Evolutionary conservation across 2,888 invertebrate species (phyloP).

Genomic region (Nephrotoma flavescens): DNA sequence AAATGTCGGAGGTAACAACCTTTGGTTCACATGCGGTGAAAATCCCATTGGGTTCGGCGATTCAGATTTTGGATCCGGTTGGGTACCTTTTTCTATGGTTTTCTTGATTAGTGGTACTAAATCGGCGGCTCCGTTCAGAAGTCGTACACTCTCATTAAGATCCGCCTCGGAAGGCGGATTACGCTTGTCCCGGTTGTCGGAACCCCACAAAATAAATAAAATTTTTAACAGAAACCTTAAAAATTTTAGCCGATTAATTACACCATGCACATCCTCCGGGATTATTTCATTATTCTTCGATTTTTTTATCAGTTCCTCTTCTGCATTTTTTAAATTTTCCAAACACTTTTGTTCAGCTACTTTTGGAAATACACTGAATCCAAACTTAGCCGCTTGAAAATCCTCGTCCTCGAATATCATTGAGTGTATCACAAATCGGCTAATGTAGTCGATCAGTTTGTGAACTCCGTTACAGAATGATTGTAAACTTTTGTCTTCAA

Average conservation of each 20-base stretch:
- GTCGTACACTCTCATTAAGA: slow-evolving; percentile 59
- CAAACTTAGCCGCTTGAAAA: slow-evolving; percentile 85
- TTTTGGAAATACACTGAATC: slow-evolving; percentile 58
- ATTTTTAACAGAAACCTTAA: slow-evolving; percentile 75
- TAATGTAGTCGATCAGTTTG: slow-evolving; percentile 58
- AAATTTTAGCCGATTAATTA: slow-evolving; percentile 72
- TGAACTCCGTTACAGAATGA: slow-evolving; percentile 78
- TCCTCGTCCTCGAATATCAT: slow-evolving; percentile 83
- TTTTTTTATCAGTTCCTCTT: slow-evolving; percentile 72
- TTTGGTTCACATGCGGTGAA: slow-evolving; percentile 90
- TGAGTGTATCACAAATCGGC: neutral
- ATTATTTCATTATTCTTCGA: slow-evolving; percentile 32
- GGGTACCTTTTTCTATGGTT: slow-evolving; percentile 58
- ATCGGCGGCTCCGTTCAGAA: slow-evolving; percentile 67
- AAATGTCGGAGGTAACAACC: slow-evolving; percentile 93
- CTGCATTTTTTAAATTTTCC: slow-evolving; percentile 69
- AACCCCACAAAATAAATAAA: slow-evolving; percentile 31
- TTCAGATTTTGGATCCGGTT: slow-evolving; percentile 43
- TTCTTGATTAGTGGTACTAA: slow-evolving; percentile 66
- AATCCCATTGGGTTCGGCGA: slow-evolving; percentile 80
- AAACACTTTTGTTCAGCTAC: slow-evolving; percentile 67
- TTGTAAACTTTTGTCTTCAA: slow-evolving; percentile 67
- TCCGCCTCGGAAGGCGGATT: slow-evolving; percentile 36
- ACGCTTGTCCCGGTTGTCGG: slow-evolving; percentile 31
- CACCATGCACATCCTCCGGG: slow-evolving; percentile 46